A percentile compares a stretch with the other conserved stretches of the same genome.
These are phyloP conservation scores for Naja naja DNA, from an alignment of 2,113 vertebrate species.

Conservation along the genomic window DNA sequence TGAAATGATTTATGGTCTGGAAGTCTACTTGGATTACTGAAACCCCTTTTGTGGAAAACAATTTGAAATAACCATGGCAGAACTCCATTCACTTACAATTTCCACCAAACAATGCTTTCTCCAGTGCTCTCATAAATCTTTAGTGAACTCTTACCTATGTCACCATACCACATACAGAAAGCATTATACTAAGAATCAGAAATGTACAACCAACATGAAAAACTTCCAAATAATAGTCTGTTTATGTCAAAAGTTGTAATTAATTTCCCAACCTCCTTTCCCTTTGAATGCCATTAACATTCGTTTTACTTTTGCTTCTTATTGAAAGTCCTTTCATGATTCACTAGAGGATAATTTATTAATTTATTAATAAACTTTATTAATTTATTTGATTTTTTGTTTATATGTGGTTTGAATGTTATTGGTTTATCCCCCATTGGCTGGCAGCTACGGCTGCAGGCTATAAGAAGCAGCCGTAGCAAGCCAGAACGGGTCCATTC, in stretches of 20 bases:
- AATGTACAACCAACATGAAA: not conserved
- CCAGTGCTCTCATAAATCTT: not conserved
- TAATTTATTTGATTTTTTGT: too few species aligned
- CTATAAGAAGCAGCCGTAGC: too few species aligned
- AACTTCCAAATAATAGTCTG: not conserved
- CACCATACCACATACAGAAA: not conserved
- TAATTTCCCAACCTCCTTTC: not conserved
- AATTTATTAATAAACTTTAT: too few species aligned
- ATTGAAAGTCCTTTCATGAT: not conserved
- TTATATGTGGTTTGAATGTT: too few species aligned
- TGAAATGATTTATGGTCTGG: not conserved
- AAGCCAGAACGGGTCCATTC: too few species aligned
- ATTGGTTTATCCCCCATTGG: too few species aligned
- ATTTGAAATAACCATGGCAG: not conserved
- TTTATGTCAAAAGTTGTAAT: not conserved
- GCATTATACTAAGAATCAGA: not conserved
- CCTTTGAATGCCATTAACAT: not conserved
- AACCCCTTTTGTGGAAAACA: not conserved
- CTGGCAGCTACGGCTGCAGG: too few species aligned
- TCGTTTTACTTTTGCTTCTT: not conserved
- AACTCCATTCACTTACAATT: not conserved
- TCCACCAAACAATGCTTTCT: not conserved
- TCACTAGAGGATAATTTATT: conserved; percentile 25
- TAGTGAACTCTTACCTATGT: not conserved
- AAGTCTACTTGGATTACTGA: not conserved